Base-by-base conservation (phyloP, 1,140 invertebrate species). In the Vollenhovia emeryi region DNA sequence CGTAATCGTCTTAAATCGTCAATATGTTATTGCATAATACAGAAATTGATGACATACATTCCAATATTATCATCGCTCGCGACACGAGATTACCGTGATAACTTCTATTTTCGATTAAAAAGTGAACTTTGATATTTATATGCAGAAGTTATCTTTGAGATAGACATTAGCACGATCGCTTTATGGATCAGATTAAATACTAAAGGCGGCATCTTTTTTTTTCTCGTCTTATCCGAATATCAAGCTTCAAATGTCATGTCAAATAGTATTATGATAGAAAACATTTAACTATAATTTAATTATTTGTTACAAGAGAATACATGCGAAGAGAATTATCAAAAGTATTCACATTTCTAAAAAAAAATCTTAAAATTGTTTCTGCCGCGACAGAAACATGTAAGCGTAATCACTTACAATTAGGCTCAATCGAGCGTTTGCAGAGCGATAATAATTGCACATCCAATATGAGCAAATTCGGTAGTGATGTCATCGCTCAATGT, bases 401-500 rank as follows among this genome's bases (percentile, higher is more conserved):
- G 45, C 15, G 62, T 50, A 57, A 83, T 86, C 75, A 88, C 74
- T 52, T 64, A 36, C 62, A 71, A 86, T 88, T 57, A 66, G 40
- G 48, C 73, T 55, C 55, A 24, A 83, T 76, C 62, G 43, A 40
- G 48, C 55, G 57, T 57, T 60, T 18, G 50, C 40, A 71, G 55
- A 68, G 27, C 78, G 60, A 69, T 50, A 62, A 88, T 62, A 86
- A 76, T 87, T 60, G n/a, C 6, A 24, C 18, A 75, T 52, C 0
- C 8, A 48, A 36, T 74, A 33, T 55, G 68, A 45, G 78, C 85
- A 62, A 59, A 62, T 91, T 90, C 18, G 83, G 76, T 15, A 84
- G 62, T 90, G 90, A 92, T 85, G 74, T 91, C 91, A 92, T 59
- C 73, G 87, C 73, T 73, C 84, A 80, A 40, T 59, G 13, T 45